A percentile compares a stretch with the other conserved stretches of the same genome.
Conservation (phyloP, 1,140 invertebrate species). For the Pseudomyrmex sp. region DNA sequence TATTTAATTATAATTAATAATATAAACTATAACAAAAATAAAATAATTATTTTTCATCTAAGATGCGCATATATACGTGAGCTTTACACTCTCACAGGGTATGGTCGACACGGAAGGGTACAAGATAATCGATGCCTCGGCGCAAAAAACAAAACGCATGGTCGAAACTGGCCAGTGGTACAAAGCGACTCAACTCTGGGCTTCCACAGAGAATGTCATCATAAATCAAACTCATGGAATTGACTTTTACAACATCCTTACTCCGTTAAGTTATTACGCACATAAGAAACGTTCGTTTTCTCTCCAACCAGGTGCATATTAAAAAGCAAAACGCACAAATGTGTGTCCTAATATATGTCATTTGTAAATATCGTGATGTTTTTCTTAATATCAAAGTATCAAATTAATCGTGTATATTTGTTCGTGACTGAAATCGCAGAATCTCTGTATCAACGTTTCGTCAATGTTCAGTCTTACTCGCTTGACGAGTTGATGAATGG, state of each 20-base stretch:
- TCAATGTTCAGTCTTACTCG: constrained; percentile 40
- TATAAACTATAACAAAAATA: too few relatives aligned
- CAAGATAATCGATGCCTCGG: constrained; percentile 84
- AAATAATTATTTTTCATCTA: too few relatives aligned
- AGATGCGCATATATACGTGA: too few relatives aligned
- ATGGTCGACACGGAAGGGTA: constrained; percentile 88
- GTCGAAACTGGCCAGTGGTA: constrained; percentile 86
- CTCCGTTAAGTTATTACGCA: constrained; percentile 76
- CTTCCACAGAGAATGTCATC: constrained; percentile 87
- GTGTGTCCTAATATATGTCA: too few relatives aligned
- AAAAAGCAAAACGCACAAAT: too few relatives aligned
- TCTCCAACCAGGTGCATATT: too few relatives aligned
- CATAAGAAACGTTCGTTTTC: too few relatives aligned
- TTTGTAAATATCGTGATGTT: background rate
- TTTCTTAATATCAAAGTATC: background rate
- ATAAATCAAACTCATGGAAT: constrained; percentile 87
- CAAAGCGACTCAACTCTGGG: constrained; percentile 88
- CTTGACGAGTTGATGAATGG: constrained; percentile 90
- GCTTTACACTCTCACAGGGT: constrained; percentile 80
- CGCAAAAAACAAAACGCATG: constrained; percentile 84
- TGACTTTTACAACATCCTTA: constrained; percentile 93
- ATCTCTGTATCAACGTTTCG: background rate
- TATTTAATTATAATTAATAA: too few relatives aligned
- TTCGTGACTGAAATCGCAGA: constrained; percentile 25
- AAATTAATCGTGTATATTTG: background rate